Evolutionary conservation across 1,140 invertebrate species (phyloP).

Genomic region (Nomia melanderi): DNA sequence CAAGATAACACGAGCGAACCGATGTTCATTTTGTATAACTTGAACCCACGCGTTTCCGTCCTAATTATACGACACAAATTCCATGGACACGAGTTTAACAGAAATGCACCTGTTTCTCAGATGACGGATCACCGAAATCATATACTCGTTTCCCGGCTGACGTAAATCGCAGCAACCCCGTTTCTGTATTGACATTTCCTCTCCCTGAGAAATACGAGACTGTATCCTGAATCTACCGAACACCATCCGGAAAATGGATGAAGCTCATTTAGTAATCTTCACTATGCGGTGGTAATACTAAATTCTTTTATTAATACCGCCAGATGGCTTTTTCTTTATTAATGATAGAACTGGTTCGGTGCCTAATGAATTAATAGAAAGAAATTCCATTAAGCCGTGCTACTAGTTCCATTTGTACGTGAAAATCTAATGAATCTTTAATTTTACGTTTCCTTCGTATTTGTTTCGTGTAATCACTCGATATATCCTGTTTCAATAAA

Average conservation of each 20-base stretch:
- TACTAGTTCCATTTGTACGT: too few relatives aligned
- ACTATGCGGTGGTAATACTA: too few relatives aligned
- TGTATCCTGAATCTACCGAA: too few relatives aligned
- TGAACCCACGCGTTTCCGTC: constrained; percentile 44
- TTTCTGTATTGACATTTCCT: constrained; percentile 23
- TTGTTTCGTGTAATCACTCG: too few relatives aligned
- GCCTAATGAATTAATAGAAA: too few relatives aligned
- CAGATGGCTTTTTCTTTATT: too few relatives aligned
- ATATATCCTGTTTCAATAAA: too few relatives aligned
- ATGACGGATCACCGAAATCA: constrained; percentile 36
- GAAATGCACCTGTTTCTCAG: constrained; percentile 33
- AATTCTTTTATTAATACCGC: too few relatives aligned
- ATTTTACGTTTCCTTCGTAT: too few relatives aligned
- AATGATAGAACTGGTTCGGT: too few relatives aligned
- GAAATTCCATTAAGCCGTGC: too few relatives aligned
- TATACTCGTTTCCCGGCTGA: constrained; percentile 14
- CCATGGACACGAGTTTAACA: constrained; percentile 4
- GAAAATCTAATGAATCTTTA: too few relatives aligned
- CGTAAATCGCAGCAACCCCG: constrained; percentile 2
- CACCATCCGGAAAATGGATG: background rate
- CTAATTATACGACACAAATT: constrained; percentile 34
- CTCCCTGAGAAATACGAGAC: background rate
- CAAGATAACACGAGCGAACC: constrained; percentile 36
- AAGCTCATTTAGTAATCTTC: background rate
- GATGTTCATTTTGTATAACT: constrained; percentile 46